Base-by-base conservation (phyloP, 1,140 invertebrate species). In the Ceratitis capitata region DNA sequence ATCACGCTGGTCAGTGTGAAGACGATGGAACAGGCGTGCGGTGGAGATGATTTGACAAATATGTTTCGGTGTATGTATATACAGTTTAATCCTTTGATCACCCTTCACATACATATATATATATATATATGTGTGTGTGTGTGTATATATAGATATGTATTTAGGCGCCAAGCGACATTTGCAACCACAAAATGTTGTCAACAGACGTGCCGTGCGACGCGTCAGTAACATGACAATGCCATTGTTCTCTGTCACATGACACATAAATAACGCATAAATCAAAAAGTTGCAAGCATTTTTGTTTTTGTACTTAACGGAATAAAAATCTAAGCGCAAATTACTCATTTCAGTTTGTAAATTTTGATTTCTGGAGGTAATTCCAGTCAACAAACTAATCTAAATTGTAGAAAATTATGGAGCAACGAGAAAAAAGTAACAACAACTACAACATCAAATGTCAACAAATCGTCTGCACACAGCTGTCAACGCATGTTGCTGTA, bases 131-230 rank as follows among this genome's bases (percentile, higher is more conserved):
- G 4, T 16, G 9, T 10, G n/a, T 53, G 14, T 53, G 23, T 26
- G n/a, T 61, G 3, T n/a, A n/a, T n/a, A n/a, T n/a, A n/a, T n/a
- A n/a, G n/a, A n/a, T n/a, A n/a, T n/a, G n/a, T 26, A 0, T 61
- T 78, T 78, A 42, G 69, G 69, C 69, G 69, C 69, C 69, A 26
- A 47, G 16, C 16, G 26, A 23, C 16, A 19, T 3, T 9, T n/a
- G 39, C 6, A 45, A 78, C 69, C 69, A 19, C 69, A 78, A 78
- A 78, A 78, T 78, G 39, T 78, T 78, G 69, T 78, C 39, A 42
- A 35, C 69, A 78, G 69, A n/a, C 69, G n/a, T 78, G 39, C 69
- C 42, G n/a, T n/a, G 45, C 69, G 45, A 23, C n/a, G 42, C 69
- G 42, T 39, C 39, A 78, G 39, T 39, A 26, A 45, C 69, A 78